These are phyloP conservation scores for Sitobion miscanthi DNA, from an alignment of 1,140 invertebrate genomes.

Conservation along the genomic window DNA sequence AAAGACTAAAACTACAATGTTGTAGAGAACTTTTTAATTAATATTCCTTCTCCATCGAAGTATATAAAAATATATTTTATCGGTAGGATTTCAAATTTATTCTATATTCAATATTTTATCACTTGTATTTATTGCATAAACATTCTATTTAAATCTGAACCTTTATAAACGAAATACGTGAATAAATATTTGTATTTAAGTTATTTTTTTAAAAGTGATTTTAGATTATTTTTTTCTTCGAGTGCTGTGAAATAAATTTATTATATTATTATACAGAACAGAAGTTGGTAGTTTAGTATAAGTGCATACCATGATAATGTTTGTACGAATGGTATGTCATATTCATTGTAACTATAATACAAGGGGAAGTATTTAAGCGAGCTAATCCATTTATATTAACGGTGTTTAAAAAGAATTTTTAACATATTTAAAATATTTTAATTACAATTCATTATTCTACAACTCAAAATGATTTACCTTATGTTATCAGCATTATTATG, in stretches of 20 bases:
- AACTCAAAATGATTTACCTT: not conserved
- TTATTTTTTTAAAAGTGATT: not conserved
- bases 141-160: not conserved
- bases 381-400: not conserved
- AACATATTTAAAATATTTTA: not conserved
- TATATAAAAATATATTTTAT: not conserved
- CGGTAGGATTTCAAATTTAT: not conserved
- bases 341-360: not conserved
- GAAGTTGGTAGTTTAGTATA: not conserved
- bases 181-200: not conserved
- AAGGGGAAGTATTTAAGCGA: not conserved
- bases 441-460: not conserved
- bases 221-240: not conserved
- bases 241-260: not conserved
- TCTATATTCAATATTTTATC: not conserved
- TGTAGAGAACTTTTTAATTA: not conserved
- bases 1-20: not conserved
- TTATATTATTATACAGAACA: not conserved
- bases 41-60: not conserved
- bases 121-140: not conserved
- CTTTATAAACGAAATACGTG: not conserved
- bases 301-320: not conserved
- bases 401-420: not conserved
- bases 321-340: not conserved
- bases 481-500: not conserved